Percentiles rank a stretch among this genome's conserved stretches.
Conservation (phyloP, 2,888 invertebrate genomes). For the Cephonodes hylas region DNA sequence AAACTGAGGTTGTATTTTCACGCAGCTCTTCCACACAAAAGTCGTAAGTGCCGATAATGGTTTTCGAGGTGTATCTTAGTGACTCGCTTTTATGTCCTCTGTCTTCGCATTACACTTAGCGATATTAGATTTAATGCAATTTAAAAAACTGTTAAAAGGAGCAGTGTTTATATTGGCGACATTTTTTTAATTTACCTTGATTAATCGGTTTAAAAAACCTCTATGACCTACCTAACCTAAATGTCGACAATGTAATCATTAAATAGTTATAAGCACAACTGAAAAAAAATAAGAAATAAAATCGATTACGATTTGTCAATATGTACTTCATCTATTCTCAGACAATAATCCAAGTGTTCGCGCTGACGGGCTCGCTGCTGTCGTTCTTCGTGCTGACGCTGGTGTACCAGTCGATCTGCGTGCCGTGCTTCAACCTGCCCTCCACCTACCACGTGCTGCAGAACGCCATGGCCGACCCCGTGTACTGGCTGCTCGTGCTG, state of each 20-base stretch:
- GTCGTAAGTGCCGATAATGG: slow-evolving; percentile 59
- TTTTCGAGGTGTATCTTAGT: slow-evolving; percentile 1
- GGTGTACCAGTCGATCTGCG: slow-evolving; percentile 90
- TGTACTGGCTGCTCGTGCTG: slow-evolving; percentile 91
- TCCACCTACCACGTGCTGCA: slow-evolving; percentile 94
- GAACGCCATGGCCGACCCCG: slow-evolving; percentile 85
- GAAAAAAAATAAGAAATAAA: too few species aligned
- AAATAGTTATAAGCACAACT: background rate
- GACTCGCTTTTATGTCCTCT: background rate
- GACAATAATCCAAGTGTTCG: slow-evolving; percentile 92
- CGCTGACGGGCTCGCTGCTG: slow-evolving; percentile 88
- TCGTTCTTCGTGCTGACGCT: slow-evolving; percentile 92
- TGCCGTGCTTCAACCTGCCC: slow-evolving; percentile 90
- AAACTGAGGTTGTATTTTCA: slow-evolving; percentile 34
- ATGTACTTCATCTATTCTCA: slow-evolving; percentile 74
- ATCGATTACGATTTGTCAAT: too few species aligned
- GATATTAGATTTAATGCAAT: background rate
- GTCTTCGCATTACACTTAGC: background rate
- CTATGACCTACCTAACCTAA: background rate
- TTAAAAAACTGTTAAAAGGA: background rate
- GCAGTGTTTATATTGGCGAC: background rate
- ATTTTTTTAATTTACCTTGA: background rate
- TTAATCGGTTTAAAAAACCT: too few species aligned
- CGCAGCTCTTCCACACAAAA: slow-evolving; percentile 66
- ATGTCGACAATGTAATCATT: background rate